phyloP scores from a whole-genome alignment of 2,113 vertebrate species.

The Odobenus rosmarus region DNA sequence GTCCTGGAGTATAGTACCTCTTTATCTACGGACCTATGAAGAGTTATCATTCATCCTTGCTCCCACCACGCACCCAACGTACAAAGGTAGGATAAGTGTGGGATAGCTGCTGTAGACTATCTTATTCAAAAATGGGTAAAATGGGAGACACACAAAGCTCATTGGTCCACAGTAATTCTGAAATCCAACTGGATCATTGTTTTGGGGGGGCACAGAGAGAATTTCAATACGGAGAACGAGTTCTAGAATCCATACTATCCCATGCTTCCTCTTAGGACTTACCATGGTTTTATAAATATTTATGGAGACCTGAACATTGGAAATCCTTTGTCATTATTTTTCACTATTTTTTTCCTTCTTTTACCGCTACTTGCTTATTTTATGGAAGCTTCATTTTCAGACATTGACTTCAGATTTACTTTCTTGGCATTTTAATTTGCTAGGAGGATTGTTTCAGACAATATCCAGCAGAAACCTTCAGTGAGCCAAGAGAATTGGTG shows the following conservation, averaged over 20 bases:
- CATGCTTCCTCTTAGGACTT: neutral
- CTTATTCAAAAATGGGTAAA: neutral
- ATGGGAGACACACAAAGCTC: accelerated
- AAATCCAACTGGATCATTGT: neutral
- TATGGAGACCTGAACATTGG: neutral
- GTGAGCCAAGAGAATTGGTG: neutral
- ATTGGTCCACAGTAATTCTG: neutral
- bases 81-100: neutral
- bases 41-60: accelerated
- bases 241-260: neutral
- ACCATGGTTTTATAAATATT: neutral
- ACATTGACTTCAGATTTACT: neutral
- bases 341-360: neutral
- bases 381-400: neutral
- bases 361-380: neutral
- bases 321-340: neutral
- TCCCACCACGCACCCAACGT: accelerated
- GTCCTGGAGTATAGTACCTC: neutral
- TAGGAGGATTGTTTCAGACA: neutral
- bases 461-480: neutral
- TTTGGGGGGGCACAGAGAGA: neutral
- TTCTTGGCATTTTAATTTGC: neutral
- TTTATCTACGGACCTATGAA: neutral
- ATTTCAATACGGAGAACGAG: neutral
- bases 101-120: accelerated